A percentile compares a stretch with the other conserved stretches of the same genome.
Evolutionary conservation across 2,888 invertebrate species (phyloP).

Genomic region (Agriopis marginaria): DNA sequence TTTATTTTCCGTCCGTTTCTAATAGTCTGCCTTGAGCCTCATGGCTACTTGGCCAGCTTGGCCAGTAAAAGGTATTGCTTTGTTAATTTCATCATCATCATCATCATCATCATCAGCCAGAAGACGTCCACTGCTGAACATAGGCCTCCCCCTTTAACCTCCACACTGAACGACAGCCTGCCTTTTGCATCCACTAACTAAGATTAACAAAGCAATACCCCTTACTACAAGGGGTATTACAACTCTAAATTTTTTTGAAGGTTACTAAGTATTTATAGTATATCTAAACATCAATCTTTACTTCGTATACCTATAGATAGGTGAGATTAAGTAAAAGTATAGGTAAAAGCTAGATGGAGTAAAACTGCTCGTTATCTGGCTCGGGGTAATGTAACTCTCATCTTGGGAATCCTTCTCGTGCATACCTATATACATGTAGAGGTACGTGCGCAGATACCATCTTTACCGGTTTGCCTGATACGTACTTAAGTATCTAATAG

Average conservation of each 20-base stretch:
- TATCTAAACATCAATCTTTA: constrained; percentile 20
- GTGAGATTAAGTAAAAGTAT: not conserved
- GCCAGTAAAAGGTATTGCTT: too few relatives aligned
- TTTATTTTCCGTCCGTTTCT: too few relatives aligned
- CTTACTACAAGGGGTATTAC: not conserved
- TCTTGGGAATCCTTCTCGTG: constrained; percentile 41
- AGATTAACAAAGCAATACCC: not conserved
- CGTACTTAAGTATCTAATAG: constrained; percentile 24
- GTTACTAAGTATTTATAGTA: not conserved
- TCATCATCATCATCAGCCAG: too few relatives aligned
- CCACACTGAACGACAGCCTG: too few relatives aligned
- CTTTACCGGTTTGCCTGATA: constrained; percentile 11
- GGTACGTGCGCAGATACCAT: not conserved
- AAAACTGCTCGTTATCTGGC: constrained; percentile 43
- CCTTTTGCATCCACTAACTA: too few relatives aligned
- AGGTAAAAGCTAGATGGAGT: constrained; percentile 32
- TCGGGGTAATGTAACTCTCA: constrained; percentile 44
- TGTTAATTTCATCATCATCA: too few relatives aligned
- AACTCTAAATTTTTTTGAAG: not conserved
- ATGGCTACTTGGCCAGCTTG: too few relatives aligned
- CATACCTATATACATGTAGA: constrained; percentile 34
- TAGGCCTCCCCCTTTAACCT: too few relatives aligned
- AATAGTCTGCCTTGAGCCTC: too few relatives aligned
- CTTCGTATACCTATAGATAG: too few relatives aligned
- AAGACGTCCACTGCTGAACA: too few relatives aligned